phyloP scores from a whole-genome alignment of 2,888 invertebrate species.

The Caenorhabditis sulstoni region DNA sequence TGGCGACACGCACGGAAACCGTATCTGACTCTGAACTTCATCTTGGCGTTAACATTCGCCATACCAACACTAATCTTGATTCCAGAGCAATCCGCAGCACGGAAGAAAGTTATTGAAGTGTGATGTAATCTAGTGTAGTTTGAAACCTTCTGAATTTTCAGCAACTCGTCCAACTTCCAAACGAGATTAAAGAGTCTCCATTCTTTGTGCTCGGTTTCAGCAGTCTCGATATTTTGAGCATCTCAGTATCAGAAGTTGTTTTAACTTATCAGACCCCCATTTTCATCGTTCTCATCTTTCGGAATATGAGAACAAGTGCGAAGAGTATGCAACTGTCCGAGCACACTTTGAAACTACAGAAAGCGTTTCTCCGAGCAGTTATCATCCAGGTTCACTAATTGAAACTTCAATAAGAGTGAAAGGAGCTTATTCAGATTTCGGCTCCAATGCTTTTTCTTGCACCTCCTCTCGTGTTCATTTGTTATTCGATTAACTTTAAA shows the following conservation, averaged over 20 bases:
- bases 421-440: not conserved
- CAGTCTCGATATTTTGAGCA: too few relatives aligned
- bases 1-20: not conserved
- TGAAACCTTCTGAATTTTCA: not conserved
- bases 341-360: too few relatives aligned
- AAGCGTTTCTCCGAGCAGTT: too few relatives aligned
- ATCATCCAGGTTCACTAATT: too few relatives aligned
- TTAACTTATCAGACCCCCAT: too few relatives aligned
- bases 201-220: too few relatives aligned
- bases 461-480: not conserved
- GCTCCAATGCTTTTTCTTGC: not conserved
- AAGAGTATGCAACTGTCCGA: too few relatives aligned
- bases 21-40: constrained; percentile 9
- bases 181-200: too few relatives aligned
- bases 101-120: not conserved
- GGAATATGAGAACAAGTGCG: too few relatives aligned
- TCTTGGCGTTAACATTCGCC: not conserved
- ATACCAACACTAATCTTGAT: not conserved
- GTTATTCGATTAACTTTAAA: not conserved
- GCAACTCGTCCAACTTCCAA: not conserved
- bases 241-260: too few relatives aligned
- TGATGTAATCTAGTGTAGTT: not conserved
- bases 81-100: constrained; percentile 15
- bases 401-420: not conserved
- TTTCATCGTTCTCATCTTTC: too few relatives aligned